These are phyloP conservation scores for Pongo abelii DNA, from an alignment of 2,113 vertebrate genomes.

Conservation along the genomic window DNA sequence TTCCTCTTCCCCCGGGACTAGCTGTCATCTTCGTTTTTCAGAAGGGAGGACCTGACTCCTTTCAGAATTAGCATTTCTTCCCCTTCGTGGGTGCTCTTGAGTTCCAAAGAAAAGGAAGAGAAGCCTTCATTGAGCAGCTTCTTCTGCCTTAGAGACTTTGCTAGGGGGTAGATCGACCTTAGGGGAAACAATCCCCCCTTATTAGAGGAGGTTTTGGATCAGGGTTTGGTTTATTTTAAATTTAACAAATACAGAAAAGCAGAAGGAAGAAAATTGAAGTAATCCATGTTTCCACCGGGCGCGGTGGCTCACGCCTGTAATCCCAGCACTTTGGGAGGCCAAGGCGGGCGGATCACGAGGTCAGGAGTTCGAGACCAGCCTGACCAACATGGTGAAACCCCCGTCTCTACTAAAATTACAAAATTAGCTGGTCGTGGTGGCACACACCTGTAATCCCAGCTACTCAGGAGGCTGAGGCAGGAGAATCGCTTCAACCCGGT, in stretches of 20 bases:
- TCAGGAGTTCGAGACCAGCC: no score
- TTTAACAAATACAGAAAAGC: background rate
- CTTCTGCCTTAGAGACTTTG: background rate
- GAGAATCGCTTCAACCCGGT: no score
- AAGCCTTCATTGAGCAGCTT: background rate
- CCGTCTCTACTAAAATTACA: no score
- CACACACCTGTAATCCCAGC: no score
- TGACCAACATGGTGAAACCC: no score
- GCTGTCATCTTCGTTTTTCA: background rate
- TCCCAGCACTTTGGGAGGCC: no score
- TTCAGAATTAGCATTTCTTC: background rate
- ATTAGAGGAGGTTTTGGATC: background rate
- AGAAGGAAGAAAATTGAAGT: background rate
- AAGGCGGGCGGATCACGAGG: no score
- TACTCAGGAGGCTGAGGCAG: no score
- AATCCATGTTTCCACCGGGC: background rate
- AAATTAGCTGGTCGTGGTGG: no score
- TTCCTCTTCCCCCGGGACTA: background rate
- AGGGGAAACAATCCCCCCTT: background rate
- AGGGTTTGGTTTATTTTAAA: conserved; percentile 18
- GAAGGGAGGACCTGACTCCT: background rate
- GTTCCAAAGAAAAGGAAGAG: background rate
- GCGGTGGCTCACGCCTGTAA: no score
- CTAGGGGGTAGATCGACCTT: background rate
- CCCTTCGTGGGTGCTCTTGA: background rate